A percentile compares a stretch with the other conserved stretches of the same genome.
Evolutionary conservation across 2,113 vertebrate genomes (phyloP).

Genomic region (Bagarius yarrelli): DNA sequence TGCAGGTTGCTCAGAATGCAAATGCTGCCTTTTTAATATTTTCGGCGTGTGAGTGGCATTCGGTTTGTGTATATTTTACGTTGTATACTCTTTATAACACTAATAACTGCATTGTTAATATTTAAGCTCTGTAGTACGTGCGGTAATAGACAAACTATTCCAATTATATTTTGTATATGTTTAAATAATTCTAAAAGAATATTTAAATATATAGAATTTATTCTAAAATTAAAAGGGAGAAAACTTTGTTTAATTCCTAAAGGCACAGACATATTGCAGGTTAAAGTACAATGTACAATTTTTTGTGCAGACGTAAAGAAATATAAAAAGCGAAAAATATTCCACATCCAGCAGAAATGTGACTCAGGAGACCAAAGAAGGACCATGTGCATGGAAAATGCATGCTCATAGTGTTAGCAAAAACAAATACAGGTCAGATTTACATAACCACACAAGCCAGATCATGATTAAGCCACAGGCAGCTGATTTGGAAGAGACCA

Average conservation of each 20-base stretch:
- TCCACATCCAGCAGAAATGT: neutral
- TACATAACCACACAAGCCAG: conserved; percentile 23
- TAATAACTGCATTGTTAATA: no score
- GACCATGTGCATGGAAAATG: neutral
- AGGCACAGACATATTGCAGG: neutral
- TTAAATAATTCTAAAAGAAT: neutral
- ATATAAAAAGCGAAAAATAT: neutral
- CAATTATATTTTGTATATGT: neutral
- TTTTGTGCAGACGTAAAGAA: neutral
- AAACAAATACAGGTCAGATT: conserved; percentile 15
- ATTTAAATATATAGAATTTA: neutral
- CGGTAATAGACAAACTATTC: no score
- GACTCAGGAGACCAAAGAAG: neutral
- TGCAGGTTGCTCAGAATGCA: no score
- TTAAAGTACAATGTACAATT: neutral
- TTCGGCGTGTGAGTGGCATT: no score
- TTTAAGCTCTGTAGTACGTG: no score
- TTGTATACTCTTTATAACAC: no score
- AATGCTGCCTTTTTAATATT: no score
- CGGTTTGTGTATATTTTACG: no score
- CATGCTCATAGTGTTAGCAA: neutral
- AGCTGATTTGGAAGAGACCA: conserved; percentile 1
- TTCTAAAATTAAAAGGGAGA: neutral
- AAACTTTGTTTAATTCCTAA: neutral
- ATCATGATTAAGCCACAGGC: neutral